These are phyloP conservation scores for Drosophila prosaltans DNA, from an alignment of 1,140 invertebrate genomes.

Conservation along the genomic window DNA sequence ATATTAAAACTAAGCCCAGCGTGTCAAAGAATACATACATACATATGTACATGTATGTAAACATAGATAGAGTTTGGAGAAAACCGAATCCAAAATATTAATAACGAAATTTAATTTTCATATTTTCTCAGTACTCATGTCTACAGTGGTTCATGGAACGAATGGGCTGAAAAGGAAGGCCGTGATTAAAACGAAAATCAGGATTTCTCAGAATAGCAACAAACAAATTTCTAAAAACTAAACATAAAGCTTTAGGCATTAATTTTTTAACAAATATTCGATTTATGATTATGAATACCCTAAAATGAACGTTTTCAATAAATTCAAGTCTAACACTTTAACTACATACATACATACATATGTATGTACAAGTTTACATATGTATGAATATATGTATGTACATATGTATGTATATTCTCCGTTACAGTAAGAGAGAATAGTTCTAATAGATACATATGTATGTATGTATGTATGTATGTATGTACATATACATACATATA, in stretches of 20 bases:
- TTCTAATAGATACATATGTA: background rate
- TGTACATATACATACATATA: background rate
- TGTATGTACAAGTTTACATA: background rate
- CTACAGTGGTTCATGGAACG: conserved; percentile 94
- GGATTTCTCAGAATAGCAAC: background rate
- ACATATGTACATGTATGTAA: too few species aligned
- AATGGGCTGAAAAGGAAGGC: conserved; percentile 85
- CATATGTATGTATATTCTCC: background rate
- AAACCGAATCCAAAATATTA: too few species aligned
- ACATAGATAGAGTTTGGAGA: too few species aligned
- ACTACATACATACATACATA: background rate
- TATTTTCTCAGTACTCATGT: conserved; percentile 88
- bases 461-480: background rate
- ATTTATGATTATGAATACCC: background rate
- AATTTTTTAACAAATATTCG: background rate
- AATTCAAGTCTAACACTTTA: background rate
- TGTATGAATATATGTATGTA: background rate
- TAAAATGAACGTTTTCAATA: background rate
- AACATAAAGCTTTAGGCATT: background rate
- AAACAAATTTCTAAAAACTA: background rate
- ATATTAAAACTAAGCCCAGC: conserved; percentile 66
- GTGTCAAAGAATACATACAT: too few species aligned
- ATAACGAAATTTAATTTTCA: too few species aligned
- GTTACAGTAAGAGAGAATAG: too few species aligned
- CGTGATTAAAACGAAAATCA: background rate